A percentile compares a stretch with the other conserved stretches of the same genome.
These are phyloP conservation scores for Chalcis sispes DNA, from an alignment of 2,888 invertebrate species.

Conservation along the genomic window DNA sequence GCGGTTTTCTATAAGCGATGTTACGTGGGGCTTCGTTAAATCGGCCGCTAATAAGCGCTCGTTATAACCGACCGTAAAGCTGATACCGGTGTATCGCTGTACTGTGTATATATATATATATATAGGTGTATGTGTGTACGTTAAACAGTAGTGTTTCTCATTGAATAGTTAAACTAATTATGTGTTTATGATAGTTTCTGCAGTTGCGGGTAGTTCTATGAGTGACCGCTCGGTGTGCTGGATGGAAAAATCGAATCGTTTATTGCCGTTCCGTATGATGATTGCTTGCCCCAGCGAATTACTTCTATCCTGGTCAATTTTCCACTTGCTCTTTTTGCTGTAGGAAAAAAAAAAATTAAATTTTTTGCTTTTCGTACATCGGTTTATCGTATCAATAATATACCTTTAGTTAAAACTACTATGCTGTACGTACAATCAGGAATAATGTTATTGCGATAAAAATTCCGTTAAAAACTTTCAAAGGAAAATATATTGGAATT, in stretches of 20 bases:
- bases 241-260: constrained; percentile 21
- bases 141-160: too few relatives aligned
- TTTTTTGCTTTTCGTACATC: too few relatives aligned
- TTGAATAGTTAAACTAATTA: constrained; percentile 54
- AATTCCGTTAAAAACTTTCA: too few relatives aligned
- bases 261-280: not conserved
- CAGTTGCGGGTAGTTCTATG: not conserved
- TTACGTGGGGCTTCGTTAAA: constrained; percentile 33
- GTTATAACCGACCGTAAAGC: constrained; percentile 43
- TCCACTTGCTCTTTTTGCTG: too few relatives aligned
- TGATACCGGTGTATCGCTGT: constrained; percentile 27
- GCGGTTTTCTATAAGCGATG: not conserved
- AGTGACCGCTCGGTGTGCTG: not conserved
- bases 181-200: constrained; percentile 42
- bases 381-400: too few relatives aligned
- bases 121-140: constrained; percentile 36
- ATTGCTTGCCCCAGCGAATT: not conserved
- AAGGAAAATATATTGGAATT: too few relatives aligned
- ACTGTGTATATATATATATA: constrained; percentile 13
- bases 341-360: too few relatives aligned
- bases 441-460: too few relatives aligned
- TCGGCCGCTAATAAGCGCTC: constrained; percentile 56
- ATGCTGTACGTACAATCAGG: too few relatives aligned
- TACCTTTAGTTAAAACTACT: too few relatives aligned
- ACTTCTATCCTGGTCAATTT: not conserved